These are phyloP conservation scores for Bombus polaris DNA, from an alignment of 1,140 invertebrate species.

Conservation along the genomic window DNA sequence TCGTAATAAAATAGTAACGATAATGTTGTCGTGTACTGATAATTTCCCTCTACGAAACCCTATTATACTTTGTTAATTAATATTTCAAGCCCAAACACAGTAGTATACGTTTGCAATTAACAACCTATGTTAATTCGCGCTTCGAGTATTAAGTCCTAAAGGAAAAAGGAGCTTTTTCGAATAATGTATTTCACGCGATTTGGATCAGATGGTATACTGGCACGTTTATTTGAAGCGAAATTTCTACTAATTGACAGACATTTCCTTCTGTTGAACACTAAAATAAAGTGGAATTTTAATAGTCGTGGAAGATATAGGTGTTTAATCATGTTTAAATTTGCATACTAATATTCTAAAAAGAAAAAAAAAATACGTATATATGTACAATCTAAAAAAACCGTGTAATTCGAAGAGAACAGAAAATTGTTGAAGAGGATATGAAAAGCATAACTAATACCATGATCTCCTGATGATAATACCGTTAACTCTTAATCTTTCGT, in stretches of 20 bases:
- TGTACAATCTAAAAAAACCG: too few relatives aligned
- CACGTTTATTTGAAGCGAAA: neutral
- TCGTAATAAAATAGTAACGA: too few relatives aligned
- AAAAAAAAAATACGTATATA: neutral
- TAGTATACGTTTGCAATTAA: neutral
- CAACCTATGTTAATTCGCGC: neutral
- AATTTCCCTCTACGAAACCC: neutral
- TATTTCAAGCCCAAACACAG: neutral
- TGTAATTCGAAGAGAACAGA: too few relatives aligned
- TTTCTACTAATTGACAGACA: neutral
- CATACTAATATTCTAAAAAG: neutral
- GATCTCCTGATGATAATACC: neutral
- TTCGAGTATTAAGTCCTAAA: too few relatives aligned
- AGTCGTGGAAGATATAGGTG: neutral
- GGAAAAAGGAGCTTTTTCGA: neutral
- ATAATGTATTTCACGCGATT: neutral
- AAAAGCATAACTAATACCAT: too few relatives aligned
- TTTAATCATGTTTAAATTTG: neutral
- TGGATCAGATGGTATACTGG: too few relatives aligned
- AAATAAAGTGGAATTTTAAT: neutral
- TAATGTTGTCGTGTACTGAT: neutral
- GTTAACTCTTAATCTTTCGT: neutral
- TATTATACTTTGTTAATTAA: neutral
- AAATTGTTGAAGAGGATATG: too few relatives aligned
- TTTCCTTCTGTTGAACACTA: too few relatives aligned